Conservation (phyloP, 2,888 invertebrate genomes). For the Gastracanthus pulcherrimus region DNA sequence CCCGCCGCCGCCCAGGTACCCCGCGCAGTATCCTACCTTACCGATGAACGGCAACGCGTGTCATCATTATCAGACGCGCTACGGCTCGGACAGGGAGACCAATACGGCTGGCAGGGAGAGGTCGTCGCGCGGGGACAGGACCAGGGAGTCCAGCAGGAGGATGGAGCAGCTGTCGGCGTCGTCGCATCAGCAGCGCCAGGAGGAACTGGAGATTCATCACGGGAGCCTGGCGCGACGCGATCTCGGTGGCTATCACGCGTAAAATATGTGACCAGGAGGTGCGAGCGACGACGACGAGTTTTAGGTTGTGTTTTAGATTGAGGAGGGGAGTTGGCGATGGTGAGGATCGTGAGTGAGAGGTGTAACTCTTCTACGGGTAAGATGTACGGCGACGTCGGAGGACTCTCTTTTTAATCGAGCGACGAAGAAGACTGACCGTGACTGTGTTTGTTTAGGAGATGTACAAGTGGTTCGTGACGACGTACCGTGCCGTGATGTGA, state of each 20-base stretch:
- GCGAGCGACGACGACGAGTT: neutral
- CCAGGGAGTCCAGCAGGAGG: conserved; percentile 47
- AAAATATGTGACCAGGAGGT: conserved; percentile 10
- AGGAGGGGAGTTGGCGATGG: no score
- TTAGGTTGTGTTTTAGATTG: no score
- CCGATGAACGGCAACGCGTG: conserved; percentile 71
- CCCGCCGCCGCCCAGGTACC: conserved; percentile 68
- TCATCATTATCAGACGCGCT: conserved; percentile 70
- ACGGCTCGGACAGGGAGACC: conserved; percentile 54
- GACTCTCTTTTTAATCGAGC: no score
- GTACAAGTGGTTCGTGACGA: no score
- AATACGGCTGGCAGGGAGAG: conserved; percentile 57
- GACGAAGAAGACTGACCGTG: conserved; percentile 7
- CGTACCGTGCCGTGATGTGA: conserved; percentile 50
- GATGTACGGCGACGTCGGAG: no score
- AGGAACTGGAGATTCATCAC: conserved; percentile 63
- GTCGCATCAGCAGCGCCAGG: conserved; percentile 61
- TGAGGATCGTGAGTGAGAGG: no score
- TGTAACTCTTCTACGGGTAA: no score
- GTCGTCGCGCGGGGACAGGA: conserved; percentile 58
- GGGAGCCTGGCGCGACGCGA: conserved; percentile 63
- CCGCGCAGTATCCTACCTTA: conserved; percentile 72
- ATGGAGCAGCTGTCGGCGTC: conserved; percentile 56
- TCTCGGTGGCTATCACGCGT: conserved; percentile 59
- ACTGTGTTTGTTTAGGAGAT: neutral